Evolutionary conservation across 2,113 vertebrate species (phyloP).

Genomic region (Myotis brandtii): DNA sequence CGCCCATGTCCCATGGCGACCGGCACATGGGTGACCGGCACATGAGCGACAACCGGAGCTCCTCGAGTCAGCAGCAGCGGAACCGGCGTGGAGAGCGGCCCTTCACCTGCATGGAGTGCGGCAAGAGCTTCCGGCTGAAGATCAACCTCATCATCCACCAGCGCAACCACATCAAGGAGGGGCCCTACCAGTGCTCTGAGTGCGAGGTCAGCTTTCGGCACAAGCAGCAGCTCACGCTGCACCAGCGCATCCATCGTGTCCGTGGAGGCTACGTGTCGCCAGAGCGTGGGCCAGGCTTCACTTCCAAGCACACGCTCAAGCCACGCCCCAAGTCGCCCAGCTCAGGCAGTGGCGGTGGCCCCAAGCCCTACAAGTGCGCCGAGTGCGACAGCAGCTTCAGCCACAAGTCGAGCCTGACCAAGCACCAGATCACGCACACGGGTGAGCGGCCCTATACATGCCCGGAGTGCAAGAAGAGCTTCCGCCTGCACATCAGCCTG

Average conservation of each 20-base stretch:
- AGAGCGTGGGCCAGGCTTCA: slow-evolving; percentile 78
- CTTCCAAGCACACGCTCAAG: slow-evolving; percentile 77
- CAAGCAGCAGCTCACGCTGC: slow-evolving; percentile 89
- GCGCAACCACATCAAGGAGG: slow-evolving; percentile 89
- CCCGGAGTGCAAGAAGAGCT: slow-evolving; percentile 88
- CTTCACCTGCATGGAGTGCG: slow-evolving; percentile 88
- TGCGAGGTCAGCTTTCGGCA: slow-evolving; percentile 89
- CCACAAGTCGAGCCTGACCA: slow-evolving; percentile 90
- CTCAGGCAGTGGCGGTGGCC: slow-evolving; percentile 63
- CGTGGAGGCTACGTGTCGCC: slow-evolving; percentile 84
- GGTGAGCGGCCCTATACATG: slow-evolving; percentile 89
- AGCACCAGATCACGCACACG: slow-evolving; percentile 89
- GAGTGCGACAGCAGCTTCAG: slow-evolving; percentile 91
- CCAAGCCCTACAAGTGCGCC: slow-evolving; percentile 86
- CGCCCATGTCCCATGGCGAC: slow-evolving; percentile 37
- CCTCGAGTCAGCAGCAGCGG: slow-evolving; percentile 82
- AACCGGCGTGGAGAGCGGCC: slow-evolving; percentile 87
- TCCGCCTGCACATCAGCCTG: slow-evolving; percentile 90
- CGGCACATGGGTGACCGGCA: slow-evolving; percentile 72
- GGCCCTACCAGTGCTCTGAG: slow-evolving; percentile 87
- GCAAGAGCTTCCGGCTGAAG: slow-evolving; percentile 89
- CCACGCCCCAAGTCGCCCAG: slow-evolving; percentile 79
- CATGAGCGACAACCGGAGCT: slow-evolving; percentile 61
- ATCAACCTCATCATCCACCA: slow-evolving; percentile 91
- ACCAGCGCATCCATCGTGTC: slow-evolving; percentile 87